Conservation (phyloP, 2,113 vertebrate species). For the Chrysochloris asiatica region DNA sequence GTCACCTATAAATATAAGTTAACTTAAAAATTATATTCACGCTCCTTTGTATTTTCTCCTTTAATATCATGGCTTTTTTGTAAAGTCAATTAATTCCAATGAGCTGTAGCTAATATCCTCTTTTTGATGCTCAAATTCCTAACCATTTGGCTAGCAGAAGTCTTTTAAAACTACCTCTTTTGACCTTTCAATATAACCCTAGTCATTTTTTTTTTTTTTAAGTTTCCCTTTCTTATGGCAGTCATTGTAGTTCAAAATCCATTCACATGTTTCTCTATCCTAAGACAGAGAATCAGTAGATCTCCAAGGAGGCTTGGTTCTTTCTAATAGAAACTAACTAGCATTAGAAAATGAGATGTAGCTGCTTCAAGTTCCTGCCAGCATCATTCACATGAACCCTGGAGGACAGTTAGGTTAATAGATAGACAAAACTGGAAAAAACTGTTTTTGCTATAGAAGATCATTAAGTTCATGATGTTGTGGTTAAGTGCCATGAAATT, state of each 20-base stretch:
- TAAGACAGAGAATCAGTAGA: neutral
- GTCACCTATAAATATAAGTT: neutral
- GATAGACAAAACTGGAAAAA: neutral
- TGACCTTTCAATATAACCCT: neutral
- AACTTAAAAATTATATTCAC: constrained; percentile 24
- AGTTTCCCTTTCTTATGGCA: neutral
- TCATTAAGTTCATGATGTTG: neutral
- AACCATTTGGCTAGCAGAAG: neutral
- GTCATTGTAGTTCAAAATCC: neutral
- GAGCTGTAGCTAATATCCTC: constrained; percentile 3
- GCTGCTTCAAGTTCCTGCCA: rapidly evolving
- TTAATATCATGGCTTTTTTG: neutral
- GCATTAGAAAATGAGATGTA: neutral
- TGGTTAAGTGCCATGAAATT: too few relatives aligned
- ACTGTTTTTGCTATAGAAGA: neutral
- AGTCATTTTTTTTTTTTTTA: neutral
- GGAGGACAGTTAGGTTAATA: rapidly evolving
- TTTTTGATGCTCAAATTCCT: neutral
- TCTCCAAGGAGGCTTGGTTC: neutral
- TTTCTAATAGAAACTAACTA: neutral
- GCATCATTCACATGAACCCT: neutral
- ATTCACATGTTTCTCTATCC: neutral
- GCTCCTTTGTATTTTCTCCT: constrained; percentile 14
- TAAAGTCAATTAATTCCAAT: neutral
- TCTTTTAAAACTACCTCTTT: neutral